phyloP scores from a whole-genome alignment of 2,797 vertebrate species.

The Aplochiton taeniatus region DNA sequence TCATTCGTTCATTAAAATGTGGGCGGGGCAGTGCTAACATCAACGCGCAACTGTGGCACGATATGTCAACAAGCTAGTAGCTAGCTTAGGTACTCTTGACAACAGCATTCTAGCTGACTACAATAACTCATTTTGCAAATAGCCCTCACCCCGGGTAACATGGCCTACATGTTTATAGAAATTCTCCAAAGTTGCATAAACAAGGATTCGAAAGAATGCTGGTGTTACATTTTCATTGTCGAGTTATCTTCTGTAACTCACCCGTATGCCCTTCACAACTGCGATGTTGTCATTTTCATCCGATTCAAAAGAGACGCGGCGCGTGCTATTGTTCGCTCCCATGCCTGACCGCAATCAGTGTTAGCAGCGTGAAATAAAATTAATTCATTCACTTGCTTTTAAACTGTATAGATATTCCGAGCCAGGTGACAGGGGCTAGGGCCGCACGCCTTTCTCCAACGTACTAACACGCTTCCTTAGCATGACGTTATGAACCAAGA shows the following conservation, averaged over 20 bases:
- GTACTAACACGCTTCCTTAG: conserved; percentile 52
- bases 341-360: conserved; percentile 64
- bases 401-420: background rate
- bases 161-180: too few species aligned
- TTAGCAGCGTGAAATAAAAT: conserved; percentile 29
- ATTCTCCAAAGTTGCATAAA: too few species aligned
- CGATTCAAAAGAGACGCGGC: conserved; percentile 91
- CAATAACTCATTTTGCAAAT: too few species aligned
- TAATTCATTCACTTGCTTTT: conserved; percentile 9
- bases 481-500: conserved; percentile 40
- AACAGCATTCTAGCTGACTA: background rate
- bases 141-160: too few species aligned
- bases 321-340: conserved; percentile 86
- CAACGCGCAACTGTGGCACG: conserved; percentile 3
- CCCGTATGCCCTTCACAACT: conserved; percentile 97
- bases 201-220: background rate
- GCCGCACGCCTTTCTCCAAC: conserved; percentile 30
- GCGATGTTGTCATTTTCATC: conserved; percentile 94
- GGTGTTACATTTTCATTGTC: background rate
- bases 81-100: background rate
- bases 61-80: background rate
- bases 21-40: conserved; percentile 26
- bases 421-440: conserved; percentile 2
- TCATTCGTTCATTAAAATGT: background rate
- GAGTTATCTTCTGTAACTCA: conserved; percentile 73